Conservation (phyloP, 2,797 vertebrate genomes). For the Ctenopoma multispine region DNA sequence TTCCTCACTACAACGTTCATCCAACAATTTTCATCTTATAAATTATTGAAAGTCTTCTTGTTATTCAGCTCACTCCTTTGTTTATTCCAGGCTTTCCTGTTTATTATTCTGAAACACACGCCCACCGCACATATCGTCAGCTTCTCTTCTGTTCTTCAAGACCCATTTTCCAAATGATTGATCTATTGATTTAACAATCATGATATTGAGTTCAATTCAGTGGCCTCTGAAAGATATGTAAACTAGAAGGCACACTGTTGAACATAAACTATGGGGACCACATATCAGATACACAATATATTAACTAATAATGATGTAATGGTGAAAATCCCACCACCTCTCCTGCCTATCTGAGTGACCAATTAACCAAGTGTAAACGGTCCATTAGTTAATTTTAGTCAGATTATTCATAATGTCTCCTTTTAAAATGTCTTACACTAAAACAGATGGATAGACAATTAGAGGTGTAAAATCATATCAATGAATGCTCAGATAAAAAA, state of each 20-base stretch:
- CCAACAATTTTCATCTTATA: conserved; percentile 72
- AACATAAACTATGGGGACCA: conserved; percentile 21
- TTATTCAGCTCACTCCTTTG: conserved; percentile 73
- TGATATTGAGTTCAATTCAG: conserved; percentile 47
- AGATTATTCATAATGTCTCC: conserved; percentile 29
- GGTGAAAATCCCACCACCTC: conserved; percentile 20
- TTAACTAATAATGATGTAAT: conserved; percentile 7
- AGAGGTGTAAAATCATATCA: neutral
- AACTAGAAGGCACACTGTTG: conserved; percentile 23
- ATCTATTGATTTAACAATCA: conserved; percentile 64
- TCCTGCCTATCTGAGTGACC: neutral
- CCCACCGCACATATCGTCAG: conserved; percentile 48
- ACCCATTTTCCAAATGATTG: conserved; percentile 65
- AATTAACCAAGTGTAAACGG: conserved; percentile 18
- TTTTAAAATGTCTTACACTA: conserved; percentile 23
- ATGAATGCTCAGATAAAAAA: neutral
- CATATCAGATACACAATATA: conserved; percentile 9
- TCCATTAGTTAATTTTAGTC: conserved; percentile 12
- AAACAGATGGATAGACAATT: conserved; percentile 41
- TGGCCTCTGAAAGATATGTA: conserved; percentile 52
- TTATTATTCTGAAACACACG: conserved; percentile 67
- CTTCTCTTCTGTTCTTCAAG: conserved; percentile 32
- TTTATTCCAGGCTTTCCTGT: conserved; percentile 65
- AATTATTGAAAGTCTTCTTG: conserved; percentile 75
- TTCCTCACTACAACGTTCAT: conserved; percentile 55